phyloP scores from a whole-genome alignment of 1,140 invertebrate genomes.

The Eubasilissa regina region DNA sequence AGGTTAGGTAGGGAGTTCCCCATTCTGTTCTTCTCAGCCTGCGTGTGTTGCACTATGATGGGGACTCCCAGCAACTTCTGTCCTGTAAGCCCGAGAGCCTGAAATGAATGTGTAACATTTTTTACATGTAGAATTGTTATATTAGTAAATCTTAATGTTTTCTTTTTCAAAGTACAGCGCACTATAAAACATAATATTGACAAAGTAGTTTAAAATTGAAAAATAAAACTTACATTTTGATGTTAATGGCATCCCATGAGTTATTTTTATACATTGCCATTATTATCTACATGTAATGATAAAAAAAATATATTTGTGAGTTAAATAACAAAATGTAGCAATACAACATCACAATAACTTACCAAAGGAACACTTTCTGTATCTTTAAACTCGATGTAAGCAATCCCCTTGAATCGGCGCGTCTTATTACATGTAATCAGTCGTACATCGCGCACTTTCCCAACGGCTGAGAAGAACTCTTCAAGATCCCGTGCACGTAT shows the following conservation, averaged over 20 bases:
- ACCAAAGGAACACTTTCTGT: constrained; percentile 96
- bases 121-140: constrained; percentile 12
- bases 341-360: constrained; percentile 63
- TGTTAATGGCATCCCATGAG: no score
- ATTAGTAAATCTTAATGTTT: constrained; percentile 21
- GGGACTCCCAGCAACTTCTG: constrained; percentile 98
- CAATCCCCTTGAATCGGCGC: constrained; percentile 98
- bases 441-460: constrained; percentile 98
- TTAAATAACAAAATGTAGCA: no score
- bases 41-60: constrained; percentile 98
- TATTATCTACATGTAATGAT: no score
- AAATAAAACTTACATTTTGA: no score
- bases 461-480: constrained; percentile 99
- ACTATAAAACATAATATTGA: no score
- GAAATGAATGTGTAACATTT: constrained; percentile 29
- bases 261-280: no score
- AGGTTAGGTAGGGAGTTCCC: constrained; percentile 89
- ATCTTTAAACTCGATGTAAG: constrained; percentile 99
- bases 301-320: neutral
- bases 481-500: constrained; percentile 97
- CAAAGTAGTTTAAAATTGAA: no score
- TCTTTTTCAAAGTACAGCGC: neutral
- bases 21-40: constrained; percentile 98
- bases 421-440: constrained; percentile 99
- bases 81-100: constrained; percentile 96